Percentiles rank a stretch among this genome's conserved stretches.
Evolutionary conservation across 2,113 vertebrate genomes (phyloP).

Genomic region (Vombatus ursinus): DNA sequence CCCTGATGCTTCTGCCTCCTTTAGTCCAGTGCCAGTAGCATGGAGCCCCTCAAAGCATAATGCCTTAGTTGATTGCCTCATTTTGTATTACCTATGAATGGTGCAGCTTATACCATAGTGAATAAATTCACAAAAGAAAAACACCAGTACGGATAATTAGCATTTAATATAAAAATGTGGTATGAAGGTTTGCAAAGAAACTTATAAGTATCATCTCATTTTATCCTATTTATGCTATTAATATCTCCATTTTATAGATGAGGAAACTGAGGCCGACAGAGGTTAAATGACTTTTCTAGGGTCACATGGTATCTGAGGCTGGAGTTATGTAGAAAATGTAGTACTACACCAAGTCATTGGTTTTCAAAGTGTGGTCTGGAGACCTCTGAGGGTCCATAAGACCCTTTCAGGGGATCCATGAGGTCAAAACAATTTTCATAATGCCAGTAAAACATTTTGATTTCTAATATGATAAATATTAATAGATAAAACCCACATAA

Average conservation of each 20-base stretch:
- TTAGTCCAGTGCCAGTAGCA: not conserved
- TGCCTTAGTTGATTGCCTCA: too few species aligned
- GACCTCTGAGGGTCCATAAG: not conserved
- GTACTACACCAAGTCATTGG: not conserved
- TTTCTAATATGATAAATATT: not conserved
- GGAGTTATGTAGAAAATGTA: not conserved
- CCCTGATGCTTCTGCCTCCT: not conserved
- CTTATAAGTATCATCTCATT: not conserved
- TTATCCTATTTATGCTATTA: not conserved
- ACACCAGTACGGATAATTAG: not conserved
- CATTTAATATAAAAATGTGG: not conserved
- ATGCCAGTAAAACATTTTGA: not conserved
- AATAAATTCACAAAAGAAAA: not conserved
- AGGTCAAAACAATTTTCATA: not conserved
- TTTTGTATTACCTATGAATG: not conserved
- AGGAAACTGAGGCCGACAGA: not conserved
- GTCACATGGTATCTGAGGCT: not conserved
- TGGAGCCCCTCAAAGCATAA: not conserved
- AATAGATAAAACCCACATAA: not conserved
- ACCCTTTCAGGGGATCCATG: not conserved
- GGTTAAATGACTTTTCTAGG: not conserved
- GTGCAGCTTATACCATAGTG: not conserved
- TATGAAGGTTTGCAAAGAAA: not conserved
- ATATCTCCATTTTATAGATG: not conserved
- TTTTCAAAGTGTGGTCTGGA: not conserved